Evolutionary conservation across 2,797 vertebrate genomes (phyloP).

Genomic region (Cynopterus sphinx): DNA sequence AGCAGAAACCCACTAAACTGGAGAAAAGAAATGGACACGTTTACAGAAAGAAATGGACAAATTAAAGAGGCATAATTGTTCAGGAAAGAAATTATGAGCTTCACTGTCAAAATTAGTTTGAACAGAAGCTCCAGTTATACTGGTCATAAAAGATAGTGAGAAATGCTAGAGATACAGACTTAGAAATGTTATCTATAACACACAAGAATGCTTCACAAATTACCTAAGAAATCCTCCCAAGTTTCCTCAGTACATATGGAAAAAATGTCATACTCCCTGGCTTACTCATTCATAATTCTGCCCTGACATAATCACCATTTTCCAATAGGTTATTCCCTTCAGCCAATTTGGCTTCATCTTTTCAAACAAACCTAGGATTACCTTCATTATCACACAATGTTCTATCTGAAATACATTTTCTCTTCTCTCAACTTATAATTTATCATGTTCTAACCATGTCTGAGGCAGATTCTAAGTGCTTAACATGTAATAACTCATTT

Average conservation of each 20-base stretch:
- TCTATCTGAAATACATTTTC: neutral
- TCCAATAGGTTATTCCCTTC: neutral
- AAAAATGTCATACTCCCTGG: neutral
- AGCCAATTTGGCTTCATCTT: neutral
- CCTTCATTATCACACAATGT: neutral
- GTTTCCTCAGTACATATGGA: neutral
- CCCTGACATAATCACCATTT: neutral
- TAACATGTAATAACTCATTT: neutral
- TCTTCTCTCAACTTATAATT: neutral
- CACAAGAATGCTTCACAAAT: neutral
- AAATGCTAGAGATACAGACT: slow-evolving; percentile 23
- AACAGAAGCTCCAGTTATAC: slow-evolving; percentile 11
- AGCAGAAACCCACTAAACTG: neutral
- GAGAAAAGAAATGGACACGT: neutral
- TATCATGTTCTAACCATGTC: neutral
- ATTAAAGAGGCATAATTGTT: slow-evolving; percentile 1
- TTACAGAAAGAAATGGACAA: slow-evolving; percentile 40
- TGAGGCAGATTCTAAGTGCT: neutral
- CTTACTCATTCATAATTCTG: neutral
- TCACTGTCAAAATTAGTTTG: neutral
- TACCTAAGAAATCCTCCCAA: neutral
- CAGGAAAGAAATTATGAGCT: neutral
- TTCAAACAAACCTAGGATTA: neutral
- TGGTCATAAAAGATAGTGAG: slow-evolving; percentile 6
- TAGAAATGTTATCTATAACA: neutral